Base-by-base conservation (phyloP, 1,140 invertebrate species). In the Delia radicum region DNA sequence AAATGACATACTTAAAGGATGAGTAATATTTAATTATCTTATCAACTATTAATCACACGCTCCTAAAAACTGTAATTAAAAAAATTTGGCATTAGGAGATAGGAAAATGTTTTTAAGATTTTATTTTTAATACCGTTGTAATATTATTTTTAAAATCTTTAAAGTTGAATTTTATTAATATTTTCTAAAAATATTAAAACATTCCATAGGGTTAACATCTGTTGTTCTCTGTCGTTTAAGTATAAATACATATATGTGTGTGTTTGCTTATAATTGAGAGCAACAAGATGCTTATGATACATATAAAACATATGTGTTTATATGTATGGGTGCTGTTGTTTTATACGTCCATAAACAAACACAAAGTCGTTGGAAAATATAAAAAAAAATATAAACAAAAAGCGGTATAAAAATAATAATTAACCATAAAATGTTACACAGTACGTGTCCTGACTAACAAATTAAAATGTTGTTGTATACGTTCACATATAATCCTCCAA, bases 241-340 rank as follows among this genome's bases (percentile, higher is more conserved):
- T 33, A 10, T 69, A 18, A 8, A 10, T 37, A 18, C 21, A 69
- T 37, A 6, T 55, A 10, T 28, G 26, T 69, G 18, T 33, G 29
- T 69, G 65, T 24, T n/a, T n/a, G 65, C 27, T 69, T 69, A n/a
- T 69, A 69, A 69, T 69, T 69, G 29, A 24, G 65, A 69, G 29
- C 65, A 69, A 37, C 65, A 69, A 69, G 29, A 69, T 37, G 29
- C 29, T 37, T 33, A 69, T 69, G 65, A 69, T 37, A 69, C 29
- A 13, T 29, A 69, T 69, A 27, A 69, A 69, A n/a, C 65, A 55
- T 21, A 7, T 55, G 48, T 55, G 48, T 55, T 3, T 55, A 21
- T 55, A 8, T 55, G 48, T 24, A 7, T 55, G 48, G n/a, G n/a
- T 55, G 10, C n/a, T n/a, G n/a, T n/a, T n/a, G n/a, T n/a, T n/a